Evolutionary conservation across 2,888 invertebrate genomes (phyloP).

Genomic region (Yponomeuta cagnagella): DNA sequence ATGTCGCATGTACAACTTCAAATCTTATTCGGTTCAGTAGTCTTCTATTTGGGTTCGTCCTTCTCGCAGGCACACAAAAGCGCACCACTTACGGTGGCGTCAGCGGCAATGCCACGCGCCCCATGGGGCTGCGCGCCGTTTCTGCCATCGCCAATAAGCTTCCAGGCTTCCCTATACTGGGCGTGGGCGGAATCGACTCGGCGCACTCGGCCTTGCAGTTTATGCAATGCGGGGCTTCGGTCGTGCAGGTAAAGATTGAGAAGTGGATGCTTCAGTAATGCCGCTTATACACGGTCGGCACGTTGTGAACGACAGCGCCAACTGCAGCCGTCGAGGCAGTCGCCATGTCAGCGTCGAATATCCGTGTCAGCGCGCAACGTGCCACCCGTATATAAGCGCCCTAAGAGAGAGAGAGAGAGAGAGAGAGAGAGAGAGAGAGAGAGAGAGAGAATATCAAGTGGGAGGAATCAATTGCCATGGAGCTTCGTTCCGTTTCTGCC

Average conservation of each 20-base stretch:
- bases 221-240: constrained; percentile 93
- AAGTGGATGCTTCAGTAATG: neutral
- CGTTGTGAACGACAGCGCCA: no score
- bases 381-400: no score
- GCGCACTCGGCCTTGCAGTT: constrained; percentile 97
- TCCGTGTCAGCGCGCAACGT: no score
- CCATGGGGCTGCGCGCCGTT: constrained; percentile 94
- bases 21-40: no score
- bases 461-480: constrained; percentile 82
- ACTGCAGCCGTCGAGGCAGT: no score
- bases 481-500: constrained; percentile 92
- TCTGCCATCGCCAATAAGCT: constrained; percentile 89
- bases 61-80: constrained; percentile 71
- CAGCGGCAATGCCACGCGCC: constrained; percentile 95
- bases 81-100: constrained; percentile 96
- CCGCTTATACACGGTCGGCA: no score
- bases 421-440: no score
- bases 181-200: constrained; percentile 97
- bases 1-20: no score
- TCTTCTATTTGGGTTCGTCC: no score
- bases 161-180: constrained; percentile 94
- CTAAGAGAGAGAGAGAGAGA: no score
- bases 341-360: no score
- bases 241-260: constrained; percentile 82
- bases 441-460: no score